A percentile compares a stretch with the other conserved stretches of the same genome.
These are phyloP conservation scores for Drosophila imparisetae DNA, from an alignment of 2,888 invertebrate genomes.

Conservation along the genomic window DNA sequence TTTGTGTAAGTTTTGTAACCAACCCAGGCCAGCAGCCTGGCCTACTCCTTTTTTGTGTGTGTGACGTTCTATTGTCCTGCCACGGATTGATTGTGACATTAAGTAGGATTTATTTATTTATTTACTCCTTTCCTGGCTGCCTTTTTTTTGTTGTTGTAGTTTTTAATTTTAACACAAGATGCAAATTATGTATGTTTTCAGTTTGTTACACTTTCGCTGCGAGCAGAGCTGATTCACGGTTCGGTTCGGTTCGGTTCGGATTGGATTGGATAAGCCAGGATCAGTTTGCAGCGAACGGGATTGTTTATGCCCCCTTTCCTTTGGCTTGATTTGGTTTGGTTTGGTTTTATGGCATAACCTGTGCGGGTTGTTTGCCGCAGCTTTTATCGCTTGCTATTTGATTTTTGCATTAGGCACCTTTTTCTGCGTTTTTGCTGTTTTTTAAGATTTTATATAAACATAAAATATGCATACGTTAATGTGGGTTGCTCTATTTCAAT, in stretches of 20 bases:
- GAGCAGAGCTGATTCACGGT: conserved; percentile 10
- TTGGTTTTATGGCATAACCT: conserved; percentile 6
- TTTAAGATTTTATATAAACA: conserved; percentile 59
- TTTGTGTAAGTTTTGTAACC: conserved; percentile 47
- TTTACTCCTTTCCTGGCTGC: conserved; percentile 67
- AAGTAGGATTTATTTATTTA: conserved; percentile 84
- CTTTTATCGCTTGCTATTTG: conserved; percentile 54
- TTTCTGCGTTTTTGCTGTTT: conserved; percentile 12
- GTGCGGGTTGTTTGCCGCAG: conserved; percentile 67
- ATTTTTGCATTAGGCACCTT: conserved; percentile 48
- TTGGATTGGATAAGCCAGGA: conserved; percentile 16
- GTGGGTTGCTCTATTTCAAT: conserved; percentile 17
- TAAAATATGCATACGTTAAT: conserved; percentile 37
- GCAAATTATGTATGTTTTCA: conserved; percentile 78
- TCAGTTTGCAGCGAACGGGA: conserved; percentile 1
- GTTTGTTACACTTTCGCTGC: conserved; percentile 51
- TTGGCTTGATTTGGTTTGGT: not conserved
- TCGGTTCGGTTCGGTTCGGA: conserved; percentile 20
- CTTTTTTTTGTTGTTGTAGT: conserved; percentile 32
- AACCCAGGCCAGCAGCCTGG: conserved; percentile 35
- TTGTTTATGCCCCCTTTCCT: not conserved
- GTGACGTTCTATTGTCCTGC: conserved; percentile 52
- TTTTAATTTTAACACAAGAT: conserved; percentile 70
- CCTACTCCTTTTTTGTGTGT: conserved; percentile 42
- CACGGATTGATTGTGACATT: conserved; percentile 83